Conservation (phyloP, 2,888 invertebrate species). For the Priocnemis perturbator region DNA sequence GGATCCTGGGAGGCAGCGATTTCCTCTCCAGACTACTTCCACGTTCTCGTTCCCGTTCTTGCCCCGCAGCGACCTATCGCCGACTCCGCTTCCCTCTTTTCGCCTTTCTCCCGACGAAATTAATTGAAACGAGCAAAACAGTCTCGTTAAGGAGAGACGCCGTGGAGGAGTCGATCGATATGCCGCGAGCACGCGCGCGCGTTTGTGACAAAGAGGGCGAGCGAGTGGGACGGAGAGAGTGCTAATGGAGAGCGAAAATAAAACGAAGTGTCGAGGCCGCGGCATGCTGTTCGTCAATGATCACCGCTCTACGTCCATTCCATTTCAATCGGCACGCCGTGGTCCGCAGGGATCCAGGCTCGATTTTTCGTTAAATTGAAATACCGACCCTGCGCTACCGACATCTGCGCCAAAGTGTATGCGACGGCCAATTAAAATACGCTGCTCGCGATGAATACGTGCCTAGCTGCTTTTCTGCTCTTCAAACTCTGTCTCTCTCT, state of each 20-base stretch:
- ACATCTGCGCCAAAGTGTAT: neutral
- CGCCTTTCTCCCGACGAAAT: conserved; percentile 34
- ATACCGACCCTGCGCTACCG: too few relatives aligned
- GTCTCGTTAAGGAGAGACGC: conserved; percentile 42
- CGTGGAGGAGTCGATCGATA: too few relatives aligned
- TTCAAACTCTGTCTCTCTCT: too few relatives aligned
- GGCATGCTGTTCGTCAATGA: neutral
- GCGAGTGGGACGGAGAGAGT: neutral
- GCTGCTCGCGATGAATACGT: neutral
- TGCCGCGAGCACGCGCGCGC: too few relatives aligned
- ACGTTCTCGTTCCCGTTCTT: too few relatives aligned
- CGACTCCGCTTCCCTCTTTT: neutral
- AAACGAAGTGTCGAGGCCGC: neutral
- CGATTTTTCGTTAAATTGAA: conserved; percentile 10
- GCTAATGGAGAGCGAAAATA: neutral
- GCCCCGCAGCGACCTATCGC: too few relatives aligned
- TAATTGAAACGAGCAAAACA: conserved; percentile 54
- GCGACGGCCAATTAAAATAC: neutral
- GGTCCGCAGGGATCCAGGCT: neutral
- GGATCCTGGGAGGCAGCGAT: too few relatives aligned
- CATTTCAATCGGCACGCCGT: neutral
- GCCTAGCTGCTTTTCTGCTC: too few relatives aligned
- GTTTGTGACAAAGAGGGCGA: too few relatives aligned
- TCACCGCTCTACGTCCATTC: neutral
- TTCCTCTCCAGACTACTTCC: too few relatives aligned